These are phyloP conservation scores for Oncorhynchus masou DNA, from an alignment of 2,113 vertebrate species.

Conservation along the genomic window DNA sequence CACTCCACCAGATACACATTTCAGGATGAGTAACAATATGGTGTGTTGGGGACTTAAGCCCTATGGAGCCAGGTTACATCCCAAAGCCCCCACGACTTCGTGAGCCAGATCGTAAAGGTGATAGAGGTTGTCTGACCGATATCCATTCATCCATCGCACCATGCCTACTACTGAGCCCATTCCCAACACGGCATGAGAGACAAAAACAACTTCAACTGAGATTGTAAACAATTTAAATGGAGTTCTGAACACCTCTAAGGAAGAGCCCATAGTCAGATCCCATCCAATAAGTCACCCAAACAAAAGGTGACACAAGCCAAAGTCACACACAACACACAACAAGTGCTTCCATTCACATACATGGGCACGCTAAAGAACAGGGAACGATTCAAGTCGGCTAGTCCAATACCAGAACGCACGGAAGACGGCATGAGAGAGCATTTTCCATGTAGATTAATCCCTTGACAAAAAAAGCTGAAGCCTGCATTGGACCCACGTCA, in stretches of 20 bases:
- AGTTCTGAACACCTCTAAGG: constrained; percentile 37
- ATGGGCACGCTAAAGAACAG: constrained; percentile 68
- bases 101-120: constrained; percentile 44
- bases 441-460: constrained; percentile 73
- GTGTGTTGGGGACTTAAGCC: constrained; percentile 40
- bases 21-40: constrained; percentile 35
- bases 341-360: constrained; percentile 72
- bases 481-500: constrained; percentile 58
- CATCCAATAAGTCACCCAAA: constrained; percentile 65
- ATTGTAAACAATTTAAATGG: constrained; percentile 7
- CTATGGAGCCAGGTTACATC: constrained; percentile 51
- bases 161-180: constrained; percentile 46
- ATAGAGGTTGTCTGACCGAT: constrained; percentile 48
- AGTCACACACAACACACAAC: constrained; percentile 61
- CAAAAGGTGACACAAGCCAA: constrained; percentile 62
- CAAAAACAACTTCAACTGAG: constrained; percentile 38
- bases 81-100: constrained; percentile 27
- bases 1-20: neutral
- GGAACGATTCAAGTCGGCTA: constrained; percentile 66
- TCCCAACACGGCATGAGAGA: constrained; percentile 32
- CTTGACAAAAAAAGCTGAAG: constrained; percentile 62
- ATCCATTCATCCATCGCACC: constrained; percentile 46
- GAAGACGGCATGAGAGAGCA: constrained; percentile 51
- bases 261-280: constrained; percentile 57
- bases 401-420: constrained; percentile 56